A percentile compares a stretch with the other conserved stretches of the same genome.
These are phyloP conservation scores for Cossypha niveicapilla DNA, from an alignment of 2,797 vertebrate species.

Conservation along the genomic window DNA sequence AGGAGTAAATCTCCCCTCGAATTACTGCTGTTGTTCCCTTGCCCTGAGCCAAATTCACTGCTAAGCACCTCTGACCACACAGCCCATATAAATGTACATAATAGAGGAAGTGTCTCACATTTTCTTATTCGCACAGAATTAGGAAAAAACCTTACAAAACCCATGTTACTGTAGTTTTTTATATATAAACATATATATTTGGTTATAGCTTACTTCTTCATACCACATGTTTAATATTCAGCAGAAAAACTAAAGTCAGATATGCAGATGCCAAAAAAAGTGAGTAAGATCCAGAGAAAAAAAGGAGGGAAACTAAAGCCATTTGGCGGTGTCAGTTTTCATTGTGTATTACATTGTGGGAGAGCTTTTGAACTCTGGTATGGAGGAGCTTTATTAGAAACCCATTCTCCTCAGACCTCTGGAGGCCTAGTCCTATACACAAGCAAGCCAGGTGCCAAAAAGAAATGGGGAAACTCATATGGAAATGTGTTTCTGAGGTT, in stretches of 20 bases:
- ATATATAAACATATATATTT: neutral
- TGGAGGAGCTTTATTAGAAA: constrained; percentile 47
- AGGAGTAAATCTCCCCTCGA: constrained; percentile 55
- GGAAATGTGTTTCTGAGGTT: constrained; percentile 1
- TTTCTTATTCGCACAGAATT: constrained; percentile 41
- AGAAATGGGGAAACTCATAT: neutral
- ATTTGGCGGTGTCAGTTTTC: constrained; percentile 11
- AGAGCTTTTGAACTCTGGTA: constrained; percentile 43
- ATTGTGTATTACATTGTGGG: neutral
- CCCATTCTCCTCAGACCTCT: constrained; percentile 41
- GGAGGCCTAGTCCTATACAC: constrained; percentile 4
- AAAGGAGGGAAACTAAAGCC: constrained; percentile 2
- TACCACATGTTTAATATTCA: constrained; percentile 10
- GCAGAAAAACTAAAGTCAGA: neutral
- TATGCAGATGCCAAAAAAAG: constrained; percentile 15
- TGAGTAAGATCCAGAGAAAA: neutral
- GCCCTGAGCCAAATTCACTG: constrained; percentile 51
- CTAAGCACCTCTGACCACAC: constrained; percentile 57
- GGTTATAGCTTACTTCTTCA: constrained; percentile 17
- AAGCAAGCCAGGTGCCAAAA: constrained; percentile 34
- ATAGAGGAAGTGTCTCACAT: constrained; percentile 19
- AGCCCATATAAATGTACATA: constrained; percentile 51
- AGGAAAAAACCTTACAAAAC: neutral
- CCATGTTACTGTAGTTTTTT: neutral
- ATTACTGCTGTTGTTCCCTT: constrained; percentile 35